Conservation (phyloP, 2,113 vertebrate species). For the Microtus oregoni region DNA sequence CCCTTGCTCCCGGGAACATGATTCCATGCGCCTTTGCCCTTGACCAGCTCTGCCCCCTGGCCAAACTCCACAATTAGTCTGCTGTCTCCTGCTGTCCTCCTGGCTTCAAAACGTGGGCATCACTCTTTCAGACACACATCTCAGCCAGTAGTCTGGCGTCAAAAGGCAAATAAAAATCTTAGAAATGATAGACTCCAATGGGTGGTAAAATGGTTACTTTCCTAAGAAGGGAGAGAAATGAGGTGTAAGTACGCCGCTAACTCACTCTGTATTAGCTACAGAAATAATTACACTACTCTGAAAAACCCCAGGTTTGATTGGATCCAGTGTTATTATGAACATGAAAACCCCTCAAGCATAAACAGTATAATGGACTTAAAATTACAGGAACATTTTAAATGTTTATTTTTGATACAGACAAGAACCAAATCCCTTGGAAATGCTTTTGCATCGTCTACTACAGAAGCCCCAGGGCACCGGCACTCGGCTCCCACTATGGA, state of each 20-base stretch:
- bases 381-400: neutral
- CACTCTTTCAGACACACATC: neutral
- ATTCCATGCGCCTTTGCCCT: neutral
- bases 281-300: neutral
- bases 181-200: neutral
- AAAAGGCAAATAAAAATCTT: constrained; percentile 4
- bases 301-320: neutral
- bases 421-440: neutral
- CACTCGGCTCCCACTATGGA: neutral
- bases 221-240: neutral
- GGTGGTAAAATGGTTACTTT: neutral
- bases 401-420: neutral
- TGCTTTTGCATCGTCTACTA: neutral
- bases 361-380: neutral
- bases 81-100: neutral
- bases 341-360: neutral
- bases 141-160: neutral
- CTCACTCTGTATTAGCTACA: neutral
- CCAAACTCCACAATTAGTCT: neutral
- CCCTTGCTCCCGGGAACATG: neutral
- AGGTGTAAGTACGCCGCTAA: neutral
- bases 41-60: neutral
- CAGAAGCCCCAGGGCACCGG: neutral
- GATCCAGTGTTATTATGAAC: neutral
- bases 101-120: neutral